Conservation (phyloP, 2,888 invertebrate species). For the Camponotus fellah region DNA sequence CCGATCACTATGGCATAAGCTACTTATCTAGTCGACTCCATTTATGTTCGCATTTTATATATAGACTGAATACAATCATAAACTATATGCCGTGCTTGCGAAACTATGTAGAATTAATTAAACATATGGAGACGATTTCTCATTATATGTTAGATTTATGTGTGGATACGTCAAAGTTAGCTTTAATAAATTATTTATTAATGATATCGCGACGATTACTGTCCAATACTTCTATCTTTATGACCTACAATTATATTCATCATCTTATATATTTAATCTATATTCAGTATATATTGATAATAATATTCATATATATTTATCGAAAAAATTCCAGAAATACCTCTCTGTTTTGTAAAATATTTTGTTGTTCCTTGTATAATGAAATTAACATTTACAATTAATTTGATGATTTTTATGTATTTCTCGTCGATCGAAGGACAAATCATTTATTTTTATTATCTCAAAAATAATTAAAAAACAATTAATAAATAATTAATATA, state of each 20-base stretch:
- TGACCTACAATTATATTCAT: constrained; percentile 1
- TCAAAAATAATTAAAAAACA: no score
- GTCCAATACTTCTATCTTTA: constrained; percentile 12
- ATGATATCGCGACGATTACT: neutral
- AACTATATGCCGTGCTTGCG: neutral
- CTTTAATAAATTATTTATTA: constrained; percentile 33
- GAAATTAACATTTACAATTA: constrained; percentile 29
- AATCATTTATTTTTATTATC: constrained; percentile 8
- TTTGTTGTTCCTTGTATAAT: neutral
- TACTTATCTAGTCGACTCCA: constrained; percentile 18
- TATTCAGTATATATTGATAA: neutral
- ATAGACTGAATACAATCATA: constrained; percentile 15
- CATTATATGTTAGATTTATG: constrained; percentile 4
- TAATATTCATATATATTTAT: neutral
- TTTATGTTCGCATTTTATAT: constrained; percentile 6
- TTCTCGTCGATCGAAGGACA: neutral
- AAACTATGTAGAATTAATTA: constrained; percentile 10
- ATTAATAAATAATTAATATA: no score
- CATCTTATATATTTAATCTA: neutral
- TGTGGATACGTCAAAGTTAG: neutral
- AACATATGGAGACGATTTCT: neutral
- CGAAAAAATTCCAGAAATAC: constrained; percentile 1
- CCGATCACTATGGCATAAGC: constrained; percentile 50
- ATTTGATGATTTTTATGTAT: constrained; percentile 14
- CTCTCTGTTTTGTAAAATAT: neutral